Evolutionary conservation across 2,113 vertebrate species (phyloP).

Genomic region (Periophthalmodon schlosseri): DNA sequence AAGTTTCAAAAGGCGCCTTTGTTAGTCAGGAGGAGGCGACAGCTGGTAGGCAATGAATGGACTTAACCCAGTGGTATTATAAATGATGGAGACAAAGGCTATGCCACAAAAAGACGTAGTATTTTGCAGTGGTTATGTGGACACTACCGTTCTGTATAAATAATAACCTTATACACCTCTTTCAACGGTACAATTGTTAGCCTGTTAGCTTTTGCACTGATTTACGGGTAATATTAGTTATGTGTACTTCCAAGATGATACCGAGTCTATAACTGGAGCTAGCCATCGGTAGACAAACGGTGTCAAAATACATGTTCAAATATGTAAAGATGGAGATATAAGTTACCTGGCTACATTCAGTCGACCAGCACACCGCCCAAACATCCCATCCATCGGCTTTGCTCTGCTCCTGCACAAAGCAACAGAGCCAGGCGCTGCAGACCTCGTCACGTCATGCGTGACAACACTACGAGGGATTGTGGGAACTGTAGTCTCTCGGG

Average conservation of each 20-base stretch:
- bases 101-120: background rate
- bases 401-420: constrained; percentile 57
- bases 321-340: constrained; percentile 3
- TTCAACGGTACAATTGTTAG: constrained; percentile 8
- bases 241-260: background rate
- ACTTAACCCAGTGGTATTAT: constrained; percentile 55
- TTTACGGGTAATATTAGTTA: constrained; percentile 10
- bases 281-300: background rate
- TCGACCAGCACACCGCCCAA: constrained; percentile 29
- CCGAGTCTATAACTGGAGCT: background rate
- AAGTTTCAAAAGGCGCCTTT: constrained; percentile 19
- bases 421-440: constrained; percentile 36
- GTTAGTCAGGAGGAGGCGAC: constrained; percentile 23
- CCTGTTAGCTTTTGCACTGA: constrained; percentile 41
- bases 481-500: constrained; percentile 57
- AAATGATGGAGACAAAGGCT: constrained; percentile 27
- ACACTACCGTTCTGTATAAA: background rate
- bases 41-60: constrained; percentile 52
- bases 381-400: constrained; percentile 45
- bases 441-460: constrained; percentile 56
- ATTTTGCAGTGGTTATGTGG: background rate
- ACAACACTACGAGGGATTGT: constrained; percentile 6
- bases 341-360: constrained; percentile 34
- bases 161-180: background rate
- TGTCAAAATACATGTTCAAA: background rate